A percentile compares a stretch with the other conserved stretches of the same genome.
Evolutionary conservation across 2,113 vertebrate species (phyloP).

Genomic region (Argyrosomus japonicus): DNA sequence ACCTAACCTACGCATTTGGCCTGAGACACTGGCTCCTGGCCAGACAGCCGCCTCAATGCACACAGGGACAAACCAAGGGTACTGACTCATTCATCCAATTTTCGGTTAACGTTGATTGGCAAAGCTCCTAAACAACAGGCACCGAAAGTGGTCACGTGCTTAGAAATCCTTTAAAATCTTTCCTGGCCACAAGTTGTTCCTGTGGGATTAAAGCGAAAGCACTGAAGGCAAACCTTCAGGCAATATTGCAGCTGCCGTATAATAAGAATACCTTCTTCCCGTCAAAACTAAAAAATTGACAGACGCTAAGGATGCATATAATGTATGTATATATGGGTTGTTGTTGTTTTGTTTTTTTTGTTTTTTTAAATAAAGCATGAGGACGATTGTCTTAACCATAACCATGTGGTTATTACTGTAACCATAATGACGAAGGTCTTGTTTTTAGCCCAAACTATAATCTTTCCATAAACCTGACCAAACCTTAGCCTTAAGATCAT

Average conservation of each 20-base stretch:
- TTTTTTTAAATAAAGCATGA: too few relatives aligned
- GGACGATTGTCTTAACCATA: too few relatives aligned
- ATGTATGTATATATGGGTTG: background rate
- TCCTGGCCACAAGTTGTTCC: slow-evolving; percentile 28
- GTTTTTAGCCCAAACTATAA: too few relatives aligned
- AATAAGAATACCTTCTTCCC: background rate
- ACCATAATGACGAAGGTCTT: too few relatives aligned
- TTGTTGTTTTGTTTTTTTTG: background rate
- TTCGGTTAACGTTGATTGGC: slow-evolving; percentile 12
- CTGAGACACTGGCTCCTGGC: slow-evolving; percentile 18
- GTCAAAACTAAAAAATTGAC: background rate
- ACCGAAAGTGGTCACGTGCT: slow-evolving; percentile 7
- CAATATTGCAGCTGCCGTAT: background rate
- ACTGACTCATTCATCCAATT: slow-evolving; percentile 10
- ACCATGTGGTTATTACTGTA: too few relatives aligned
- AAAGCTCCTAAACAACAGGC: slow-evolving; percentile 8
- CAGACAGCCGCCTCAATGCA: slow-evolving; percentile 6
- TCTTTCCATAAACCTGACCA: too few relatives aligned
- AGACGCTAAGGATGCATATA: background rate
- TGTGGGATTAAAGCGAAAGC: slow-evolving; percentile 19
- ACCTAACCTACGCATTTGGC: slow-evolving; percentile 6
- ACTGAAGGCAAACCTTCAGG: background rate
- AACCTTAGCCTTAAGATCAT: too few relatives aligned
- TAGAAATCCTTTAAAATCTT: slow-evolving; percentile 21
- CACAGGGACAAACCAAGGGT: slow-evolving; percentile 39